Percentiles rank a stretch among this genome's conserved stretches.
phyloP scores from a whole-genome alignment of 2,113 vertebrate species.

The Cairina moschata region DNA sequence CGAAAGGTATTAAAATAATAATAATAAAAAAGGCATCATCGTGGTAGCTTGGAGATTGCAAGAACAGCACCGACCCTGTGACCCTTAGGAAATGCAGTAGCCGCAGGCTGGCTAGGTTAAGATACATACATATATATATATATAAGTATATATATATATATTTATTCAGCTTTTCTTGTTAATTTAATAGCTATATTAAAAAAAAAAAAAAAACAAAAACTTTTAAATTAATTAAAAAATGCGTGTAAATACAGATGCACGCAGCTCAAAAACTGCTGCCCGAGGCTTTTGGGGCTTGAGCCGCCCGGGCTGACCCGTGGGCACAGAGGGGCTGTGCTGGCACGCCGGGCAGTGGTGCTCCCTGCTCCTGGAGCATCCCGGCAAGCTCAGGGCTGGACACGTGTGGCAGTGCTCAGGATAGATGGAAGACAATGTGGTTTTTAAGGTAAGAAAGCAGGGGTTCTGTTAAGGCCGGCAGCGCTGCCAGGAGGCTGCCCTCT shows the following conservation, averaged over 20 bases:
- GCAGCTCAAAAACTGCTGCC: neutral
- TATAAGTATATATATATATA: neutral
- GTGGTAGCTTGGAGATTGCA: neutral
- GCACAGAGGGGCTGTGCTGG: rapidly evolving
- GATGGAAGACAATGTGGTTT: neutral
- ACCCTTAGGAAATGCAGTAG: slow-evolving; percentile 30
- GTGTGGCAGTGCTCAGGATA: rapidly evolving
- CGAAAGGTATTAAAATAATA: slow-evolving; percentile 39
- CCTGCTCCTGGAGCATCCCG: neutral
- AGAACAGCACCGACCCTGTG: slow-evolving; percentile 43
- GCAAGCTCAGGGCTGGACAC: neutral
- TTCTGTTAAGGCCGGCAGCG: neutral
- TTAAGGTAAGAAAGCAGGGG: neutral
- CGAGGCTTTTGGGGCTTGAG: neutral
- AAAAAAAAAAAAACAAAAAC: neutral
- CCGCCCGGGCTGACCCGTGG: neutral
- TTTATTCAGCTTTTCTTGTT: slow-evolving; percentile 21
- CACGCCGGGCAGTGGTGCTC: neutral
- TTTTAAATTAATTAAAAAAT: neutral
- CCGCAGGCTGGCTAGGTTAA: neutral
- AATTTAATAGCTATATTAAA: slow-evolving; percentile 46
- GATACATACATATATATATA: neutral
- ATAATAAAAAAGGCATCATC: neutral
- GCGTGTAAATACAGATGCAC: neutral
- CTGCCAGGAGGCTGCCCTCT: neutral